Evolutionary conservation across 2,113 vertebrate genomes (phyloP).

Genomic region (Calidris pygmaea): DNA sequence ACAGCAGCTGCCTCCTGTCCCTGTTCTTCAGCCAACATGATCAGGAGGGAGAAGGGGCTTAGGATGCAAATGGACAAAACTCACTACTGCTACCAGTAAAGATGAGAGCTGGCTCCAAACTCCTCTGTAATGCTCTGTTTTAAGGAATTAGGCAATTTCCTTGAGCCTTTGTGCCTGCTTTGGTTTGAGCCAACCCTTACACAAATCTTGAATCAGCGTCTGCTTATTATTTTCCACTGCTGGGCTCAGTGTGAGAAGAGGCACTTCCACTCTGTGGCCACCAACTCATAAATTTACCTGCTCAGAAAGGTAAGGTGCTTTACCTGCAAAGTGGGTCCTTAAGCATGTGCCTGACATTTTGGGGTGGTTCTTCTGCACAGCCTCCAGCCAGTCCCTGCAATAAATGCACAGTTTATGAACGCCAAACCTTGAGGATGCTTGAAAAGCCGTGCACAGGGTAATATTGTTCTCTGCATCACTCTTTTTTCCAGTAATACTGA

Average conservation of each 20-base stretch:
- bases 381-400: background rate
- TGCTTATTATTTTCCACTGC: background rate
- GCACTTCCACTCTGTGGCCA: fast-evolving
- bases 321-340: background rate
- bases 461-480: background rate
- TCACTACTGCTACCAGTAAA: background rate
- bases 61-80: background rate
- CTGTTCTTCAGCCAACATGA: background rate
- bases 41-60: background rate
- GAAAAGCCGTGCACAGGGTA: background rate
- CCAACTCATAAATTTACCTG: background rate
- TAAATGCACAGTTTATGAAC: fast-evolving
- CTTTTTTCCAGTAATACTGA: background rate
- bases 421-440: background rate
- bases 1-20: background rate
- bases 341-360: background rate
- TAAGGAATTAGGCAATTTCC: background rate
- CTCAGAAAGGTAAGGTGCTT: background rate
- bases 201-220: background rate
- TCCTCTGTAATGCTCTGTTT: background rate
- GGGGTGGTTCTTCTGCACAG: background rate
- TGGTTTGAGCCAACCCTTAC: background rate
- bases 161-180: background rate
- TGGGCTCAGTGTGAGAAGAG: background rate
- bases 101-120: background rate